Percentiles rank a stretch among this genome's conserved stretches.
Conservation (phyloP, 2,888 invertebrate genomes). For the Thymelicus sylvestris region DNA sequence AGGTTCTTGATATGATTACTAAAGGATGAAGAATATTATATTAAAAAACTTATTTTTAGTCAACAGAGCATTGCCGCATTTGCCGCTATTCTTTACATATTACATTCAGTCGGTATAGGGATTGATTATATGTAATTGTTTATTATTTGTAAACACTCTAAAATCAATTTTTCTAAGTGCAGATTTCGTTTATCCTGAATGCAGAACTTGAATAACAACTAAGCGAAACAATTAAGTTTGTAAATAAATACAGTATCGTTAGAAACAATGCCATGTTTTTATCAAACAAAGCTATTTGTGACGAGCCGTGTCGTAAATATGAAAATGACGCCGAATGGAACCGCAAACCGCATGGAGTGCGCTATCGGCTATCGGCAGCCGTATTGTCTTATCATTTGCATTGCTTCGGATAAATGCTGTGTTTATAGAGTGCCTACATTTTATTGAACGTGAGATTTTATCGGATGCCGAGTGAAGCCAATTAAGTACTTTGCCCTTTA, state of each 20-base stretch:
- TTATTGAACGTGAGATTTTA: constrained; percentile 11
- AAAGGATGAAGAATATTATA: too few species aligned
- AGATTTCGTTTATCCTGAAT: too few species aligned
- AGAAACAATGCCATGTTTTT: not conserved
- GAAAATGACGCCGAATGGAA: constrained; percentile 6
- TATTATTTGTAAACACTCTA: too few species aligned
- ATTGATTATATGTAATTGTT: too few species aligned
- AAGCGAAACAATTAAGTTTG: too few species aligned
- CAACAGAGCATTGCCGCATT: too few species aligned
- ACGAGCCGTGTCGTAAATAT: constrained; percentile 19
- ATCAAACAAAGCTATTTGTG: constrained; percentile 5
- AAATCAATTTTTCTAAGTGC: too few species aligned
- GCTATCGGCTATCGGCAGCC: constrained; percentile 18
- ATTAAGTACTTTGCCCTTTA: not conserved
- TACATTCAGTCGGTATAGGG: too few species aligned
- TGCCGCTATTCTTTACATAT: too few species aligned
- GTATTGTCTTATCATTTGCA: constrained; percentile 29
- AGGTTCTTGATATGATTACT: not conserved
- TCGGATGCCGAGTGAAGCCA: not conserved
- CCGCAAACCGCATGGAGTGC: constrained; percentile 31
- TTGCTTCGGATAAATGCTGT: constrained; percentile 28
- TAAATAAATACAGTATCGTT: not conserved
- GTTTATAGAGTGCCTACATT: constrained; percentile 25
- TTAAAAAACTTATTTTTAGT: too few species aligned
- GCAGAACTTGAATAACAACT: too few species aligned